Evolutionary conservation across 2,113 vertebrate genomes (phyloP), one percentile per base, ranked within the genome.

Genomic region (Notarius lentiginosus): DNA sequence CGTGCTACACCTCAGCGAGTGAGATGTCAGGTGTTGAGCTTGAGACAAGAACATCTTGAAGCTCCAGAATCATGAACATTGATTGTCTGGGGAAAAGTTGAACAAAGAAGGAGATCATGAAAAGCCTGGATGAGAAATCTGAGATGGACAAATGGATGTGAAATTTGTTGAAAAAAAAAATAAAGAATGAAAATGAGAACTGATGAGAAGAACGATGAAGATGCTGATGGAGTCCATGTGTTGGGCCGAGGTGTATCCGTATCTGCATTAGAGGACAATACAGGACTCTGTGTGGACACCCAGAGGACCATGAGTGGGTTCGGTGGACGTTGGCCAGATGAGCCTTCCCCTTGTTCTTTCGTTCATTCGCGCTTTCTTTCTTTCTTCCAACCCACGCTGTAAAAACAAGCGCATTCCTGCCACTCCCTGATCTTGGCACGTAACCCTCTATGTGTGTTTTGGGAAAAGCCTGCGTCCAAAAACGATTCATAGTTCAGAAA

Each of bases 401-500:
- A 85, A 92, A 91, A 92, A 91, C 89, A 83, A 75, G 88, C 89
- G 89, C 81, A 87, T 92, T 92, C 91, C 91, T 58, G 92, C 90
- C 92, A 84, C 94, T 93, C 93, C 94, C 91, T 55, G 88, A 58
- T 84, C 85, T 89, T 86, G 90, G 91, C 90, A 90, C 87, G 89
- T 88, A 87, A 75, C 34, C 76, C 17, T 89, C 49, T 70, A 75
- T 91, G 76, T 89, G 66, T 84, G 70, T 75, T 84, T 88, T 91
- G 89, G 90, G 90, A 92, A 86, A 84, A 83, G 68, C 34, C 72
- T 83, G 81, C 77, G 49, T 89, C 84, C 88, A 84, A 72, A 60
- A 75, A 86, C 60, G 27, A 85, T 88, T 81, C 88, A 84, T 89
- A 83, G 80, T 88, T 87, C 73, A 61, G 34, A 90, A 88, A 83